Base-by-base conservation (phyloP, 2,888 invertebrate genomes). In the Plebejus melissa region DNA sequence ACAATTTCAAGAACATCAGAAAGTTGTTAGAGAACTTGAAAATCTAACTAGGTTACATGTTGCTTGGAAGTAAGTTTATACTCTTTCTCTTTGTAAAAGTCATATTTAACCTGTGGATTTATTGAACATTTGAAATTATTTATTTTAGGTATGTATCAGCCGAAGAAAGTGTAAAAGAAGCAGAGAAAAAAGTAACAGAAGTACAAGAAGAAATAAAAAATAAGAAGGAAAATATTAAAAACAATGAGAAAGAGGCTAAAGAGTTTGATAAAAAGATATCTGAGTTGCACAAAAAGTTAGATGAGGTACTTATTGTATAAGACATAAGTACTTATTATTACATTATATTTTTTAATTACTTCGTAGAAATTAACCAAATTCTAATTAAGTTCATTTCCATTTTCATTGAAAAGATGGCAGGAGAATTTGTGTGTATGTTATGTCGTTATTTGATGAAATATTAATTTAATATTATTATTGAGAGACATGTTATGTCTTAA, bases 1-100 rank as follows among this genome's bases (percentile, higher is more conserved):
- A 0, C 96, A 97, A 79, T 98, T 97, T 85, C 94, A 98, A 77
- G 98, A 99, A 88, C 98, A 96, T 85, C 98, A 98, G 88, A 96
- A 97, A 83, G 95, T 96, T 0, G 96, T 96, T 74, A 94, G 98
- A 76, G 98, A 99, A 85, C 90, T 98, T 71, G 97, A 98, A 80
- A 96, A 97, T 84, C 94, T 97, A 75, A 95, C 95, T 38, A 95
- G 96, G 81, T 94, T 98, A 32, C 94, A 95, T 83, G 92, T 95
- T 74, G 97, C 97, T 32, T 97, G 95, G 94, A 95, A 95, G 88
- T 98, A 94, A 91, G 93, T 74, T 88, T 60, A 28, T 46, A 46
- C 46, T 41, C 9, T 41, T 9, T 41, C 11, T 46, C 46, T 41
- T 22, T 22, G 22, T 22, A 22, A 60, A 60, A 60, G 2, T 41